Evolutionary conservation across 64 coral and sea anemone genomes (phyloP).

Genomic region (Pachyseris speciosa): DNA sequence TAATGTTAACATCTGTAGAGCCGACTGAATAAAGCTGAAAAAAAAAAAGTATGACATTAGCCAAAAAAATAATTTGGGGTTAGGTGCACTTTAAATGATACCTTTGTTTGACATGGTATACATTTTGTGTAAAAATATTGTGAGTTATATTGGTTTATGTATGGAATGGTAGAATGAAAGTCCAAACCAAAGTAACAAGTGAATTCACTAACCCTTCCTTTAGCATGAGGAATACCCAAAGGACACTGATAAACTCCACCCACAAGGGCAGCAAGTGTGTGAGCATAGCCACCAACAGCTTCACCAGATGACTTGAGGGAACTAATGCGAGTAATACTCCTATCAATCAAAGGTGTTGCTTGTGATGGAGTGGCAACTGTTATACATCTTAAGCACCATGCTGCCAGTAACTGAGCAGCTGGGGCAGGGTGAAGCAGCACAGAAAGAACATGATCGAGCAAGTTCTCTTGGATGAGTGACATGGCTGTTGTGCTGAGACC

Average conservation of each 20-base stretch:
- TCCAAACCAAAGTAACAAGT: no score
- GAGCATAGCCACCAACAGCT: slow-evolving; percentile 93
- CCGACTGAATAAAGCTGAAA: no score
- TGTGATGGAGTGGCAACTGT: slow-evolving; percentile 90
- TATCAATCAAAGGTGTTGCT: slow-evolving; percentile 90
- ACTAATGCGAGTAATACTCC: slow-evolving; percentile 87
- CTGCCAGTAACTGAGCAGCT: slow-evolving; percentile 86
- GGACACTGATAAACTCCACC: slow-evolving; percentile 92
- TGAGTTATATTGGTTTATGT: no score
- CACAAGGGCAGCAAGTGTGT: slow-evolving; percentile 87
- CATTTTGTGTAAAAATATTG: no score
- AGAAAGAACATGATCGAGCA: slow-evolving; percentile 90
- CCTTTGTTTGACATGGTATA: no score
- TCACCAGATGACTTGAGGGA: slow-evolving; percentile 80
- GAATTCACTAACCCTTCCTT: slow-evolving; percentile 94
- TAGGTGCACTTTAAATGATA: no score
- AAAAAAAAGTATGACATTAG: no score
- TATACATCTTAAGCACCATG: slow-evolving; percentile 92
- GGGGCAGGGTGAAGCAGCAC: slow-evolving; percentile 95
- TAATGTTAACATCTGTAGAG: no score
- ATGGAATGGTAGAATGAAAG: no score
- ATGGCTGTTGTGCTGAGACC: slow-evolving; percentile 86
- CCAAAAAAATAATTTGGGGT: no score
- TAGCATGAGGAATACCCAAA: slow-evolving; percentile 94
- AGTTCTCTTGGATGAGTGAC: slow-evolving; percentile 85